A percentile compares a stretch with the other conserved stretches of the same genome.
Evolutionary conservation across 2,888 invertebrate species (phyloP).

Genomic region (Thereva unica): DNA sequence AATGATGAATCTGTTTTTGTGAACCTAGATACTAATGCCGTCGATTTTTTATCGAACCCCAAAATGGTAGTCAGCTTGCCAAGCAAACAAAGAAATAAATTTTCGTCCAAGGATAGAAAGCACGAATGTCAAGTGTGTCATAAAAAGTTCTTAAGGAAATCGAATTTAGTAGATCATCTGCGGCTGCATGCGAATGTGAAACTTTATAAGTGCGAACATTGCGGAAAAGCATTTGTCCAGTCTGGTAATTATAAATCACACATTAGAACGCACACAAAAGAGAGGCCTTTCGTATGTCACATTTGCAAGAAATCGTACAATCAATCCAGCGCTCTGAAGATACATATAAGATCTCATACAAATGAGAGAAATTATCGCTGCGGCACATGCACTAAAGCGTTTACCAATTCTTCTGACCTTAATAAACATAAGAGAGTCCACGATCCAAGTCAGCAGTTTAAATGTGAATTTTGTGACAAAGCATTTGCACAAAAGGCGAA

Average conservation of each 20-base stretch:
- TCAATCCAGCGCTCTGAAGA: conserved; percentile 46
- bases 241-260: conserved; percentile 46
- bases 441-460: conserved; percentile 41
- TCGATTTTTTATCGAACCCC: background rate
- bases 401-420: conserved; percentile 45
- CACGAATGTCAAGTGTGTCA: conserved; percentile 45
- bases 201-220: conserved; percentile 45
- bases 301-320: conserved; percentile 44
- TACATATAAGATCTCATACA: conserved; percentile 46
- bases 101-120: conserved; percentile 10
- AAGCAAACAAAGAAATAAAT: background rate
- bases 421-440: conserved; percentile 45
- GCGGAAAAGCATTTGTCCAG: conserved; percentile 47
- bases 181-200: conserved; percentile 46
- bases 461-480: conserved; percentile 43
- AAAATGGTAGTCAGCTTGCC: background rate
- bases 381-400: conserved; percentile 43
- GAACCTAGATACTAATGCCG: background rate
- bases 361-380: conserved; percentile 46
- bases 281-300: conserved; percentile 45
- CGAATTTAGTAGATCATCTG: conserved; percentile 46
- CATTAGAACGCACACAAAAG: conserved; percentile 46
- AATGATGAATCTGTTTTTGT: conserved; percentile 4
- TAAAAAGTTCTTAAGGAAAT: conserved; percentile 44
- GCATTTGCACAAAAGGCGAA: conserved; percentile 45